These are phyloP conservation scores for Sapajus apella DNA, from an alignment of 2,113 vertebrate species.

Conservation along the genomic window DNA sequence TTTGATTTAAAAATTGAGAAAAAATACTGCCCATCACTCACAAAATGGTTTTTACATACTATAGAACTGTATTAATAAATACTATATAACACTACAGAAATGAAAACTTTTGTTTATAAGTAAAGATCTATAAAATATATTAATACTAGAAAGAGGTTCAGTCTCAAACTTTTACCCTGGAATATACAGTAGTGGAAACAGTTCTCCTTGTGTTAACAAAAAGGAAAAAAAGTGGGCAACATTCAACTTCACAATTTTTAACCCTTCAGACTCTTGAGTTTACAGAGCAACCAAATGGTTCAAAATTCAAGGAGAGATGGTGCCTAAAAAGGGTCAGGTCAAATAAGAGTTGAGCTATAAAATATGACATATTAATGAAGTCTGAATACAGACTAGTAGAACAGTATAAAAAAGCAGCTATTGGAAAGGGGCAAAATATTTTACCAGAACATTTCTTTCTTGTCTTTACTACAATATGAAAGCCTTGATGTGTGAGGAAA, in stretches of 20 bases:
- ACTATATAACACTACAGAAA: neutral
- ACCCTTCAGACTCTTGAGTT: neutral
- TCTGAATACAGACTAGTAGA: neutral
- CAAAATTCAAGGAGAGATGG: neutral
- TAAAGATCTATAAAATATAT: neutral
- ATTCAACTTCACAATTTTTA: neutral
- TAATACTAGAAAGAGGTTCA: neutral
- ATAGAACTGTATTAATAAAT: neutral
- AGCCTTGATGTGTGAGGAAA: rapidly evolving
- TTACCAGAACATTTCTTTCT: neutral
- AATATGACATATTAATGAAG: neutral
- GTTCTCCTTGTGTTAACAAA: neutral
- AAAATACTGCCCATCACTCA: neutral
- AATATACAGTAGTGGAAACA: neutral
- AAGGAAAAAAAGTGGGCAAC: rapidly evolving
- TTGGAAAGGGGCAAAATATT: rapidly evolving
- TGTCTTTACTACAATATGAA: neutral
- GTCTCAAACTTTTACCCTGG: neutral
- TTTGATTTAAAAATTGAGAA: neutral
- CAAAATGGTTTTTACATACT: neutral
- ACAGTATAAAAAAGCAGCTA: neutral
- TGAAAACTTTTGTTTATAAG: neutral
- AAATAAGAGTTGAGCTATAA: neutral
- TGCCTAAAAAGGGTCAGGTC: neutral
- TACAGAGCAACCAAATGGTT: neutral